Evolutionary conservation across 2,888 invertebrate genomes (phyloP).

Genomic region (Eupithecia tripunctaria): DNA sequence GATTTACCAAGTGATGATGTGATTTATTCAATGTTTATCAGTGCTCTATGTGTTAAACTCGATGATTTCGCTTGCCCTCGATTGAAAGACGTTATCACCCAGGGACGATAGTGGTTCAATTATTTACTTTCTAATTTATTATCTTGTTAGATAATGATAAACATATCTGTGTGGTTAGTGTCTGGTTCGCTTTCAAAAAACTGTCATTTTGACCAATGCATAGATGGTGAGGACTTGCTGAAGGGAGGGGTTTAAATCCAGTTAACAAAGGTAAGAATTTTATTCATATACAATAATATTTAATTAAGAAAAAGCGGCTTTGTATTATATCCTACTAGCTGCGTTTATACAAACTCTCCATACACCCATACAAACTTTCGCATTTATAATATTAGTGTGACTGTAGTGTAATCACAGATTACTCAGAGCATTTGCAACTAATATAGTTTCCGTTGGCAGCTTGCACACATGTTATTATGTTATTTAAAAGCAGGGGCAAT

Average conservation of each 20-base stretch:
- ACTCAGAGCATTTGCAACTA: too few relatives aligned
- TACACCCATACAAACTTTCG: too few relatives aligned
- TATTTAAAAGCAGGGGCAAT: too few relatives aligned
- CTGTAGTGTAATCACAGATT: too few relatives aligned
- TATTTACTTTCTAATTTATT: conserved; percentile 62
- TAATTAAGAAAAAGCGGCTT: background rate
- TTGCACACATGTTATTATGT: too few relatives aligned
- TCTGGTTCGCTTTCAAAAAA: conserved; percentile 49
- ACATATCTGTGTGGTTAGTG: conserved; percentile 44
- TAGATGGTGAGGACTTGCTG: conserved; percentile 22
- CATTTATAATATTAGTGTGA: too few relatives aligned
- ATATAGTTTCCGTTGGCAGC: too few relatives aligned
- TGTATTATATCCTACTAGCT: too few relatives aligned
- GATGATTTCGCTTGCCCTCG: conserved; percentile 8
- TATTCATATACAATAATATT: background rate
- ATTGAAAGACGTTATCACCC: conserved; percentile 63
- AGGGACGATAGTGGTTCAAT: conserved; percentile 50
- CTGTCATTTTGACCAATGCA: conserved; percentile 48
- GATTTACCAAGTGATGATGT: background rate
- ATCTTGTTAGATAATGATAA: conserved; percentile 56
- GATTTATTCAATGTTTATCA: background rate
- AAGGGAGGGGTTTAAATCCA: conserved; percentile 9
- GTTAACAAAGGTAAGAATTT: conserved; percentile 26
- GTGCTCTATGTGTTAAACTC: background rate
- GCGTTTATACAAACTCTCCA: too few relatives aligned